Conservation (phyloP, 2,888 invertebrate species). For the Torymus tubicola region DNA sequence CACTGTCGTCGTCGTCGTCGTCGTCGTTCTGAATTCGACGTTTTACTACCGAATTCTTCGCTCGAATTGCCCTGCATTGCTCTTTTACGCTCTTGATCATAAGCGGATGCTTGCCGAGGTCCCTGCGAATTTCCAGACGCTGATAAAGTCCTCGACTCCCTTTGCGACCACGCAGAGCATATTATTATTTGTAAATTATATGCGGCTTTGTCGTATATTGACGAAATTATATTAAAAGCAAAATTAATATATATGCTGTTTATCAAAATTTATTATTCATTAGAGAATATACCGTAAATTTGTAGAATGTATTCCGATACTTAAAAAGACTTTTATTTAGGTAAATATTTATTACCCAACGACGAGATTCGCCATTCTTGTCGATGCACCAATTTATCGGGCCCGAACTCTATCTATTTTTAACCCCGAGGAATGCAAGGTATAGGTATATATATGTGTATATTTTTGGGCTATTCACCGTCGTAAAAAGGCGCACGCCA, state of each 20-base stretch:
- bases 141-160: conserved; percentile 3
- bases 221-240: too few species aligned
- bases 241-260: too few species aligned
- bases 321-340: too few species aligned
- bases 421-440: conserved; percentile 19
- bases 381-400: not conserved
- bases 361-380: not conserved
- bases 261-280: too few species aligned
- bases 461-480: not conserved
- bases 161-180: not conserved
- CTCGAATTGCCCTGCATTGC: conserved; percentile 43
- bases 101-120: conserved; percentile 28
- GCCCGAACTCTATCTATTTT: not conserved
- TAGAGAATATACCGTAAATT: too few species aligned
- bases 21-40: conserved; percentile 32
- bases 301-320: too few species aligned
- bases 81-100: conserved; percentile 47
- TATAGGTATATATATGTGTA: not conserved
- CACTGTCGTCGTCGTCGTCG: too few species aligned
- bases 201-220: not conserved
- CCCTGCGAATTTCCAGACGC: conserved; percentile 15
- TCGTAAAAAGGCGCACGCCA: conserved; percentile 33
- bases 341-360: not conserved
- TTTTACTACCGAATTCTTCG: conserved; percentile 54
- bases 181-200: not conserved